Evolutionary conservation across 2,113 vertebrate species (phyloP).

Genomic region (Entomyzon cyanotis): DNA sequence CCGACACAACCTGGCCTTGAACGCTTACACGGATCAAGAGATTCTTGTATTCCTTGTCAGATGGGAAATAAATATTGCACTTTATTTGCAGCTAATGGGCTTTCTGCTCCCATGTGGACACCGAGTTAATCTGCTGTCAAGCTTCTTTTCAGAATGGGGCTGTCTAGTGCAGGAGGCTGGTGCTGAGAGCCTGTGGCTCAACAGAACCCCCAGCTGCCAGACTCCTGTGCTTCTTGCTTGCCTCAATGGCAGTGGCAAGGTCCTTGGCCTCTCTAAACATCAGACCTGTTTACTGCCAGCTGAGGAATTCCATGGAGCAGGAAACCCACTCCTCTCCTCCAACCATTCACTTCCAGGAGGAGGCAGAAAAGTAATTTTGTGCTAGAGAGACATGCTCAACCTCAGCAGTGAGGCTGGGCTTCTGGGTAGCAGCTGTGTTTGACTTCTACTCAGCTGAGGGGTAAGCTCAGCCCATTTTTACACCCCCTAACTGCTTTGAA

Average conservation of each 20-base stretch:
- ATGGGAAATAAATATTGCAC: background rate
- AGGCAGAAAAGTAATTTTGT: background rate
- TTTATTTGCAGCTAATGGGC: background rate
- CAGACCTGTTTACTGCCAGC: background rate
- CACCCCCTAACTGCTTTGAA: accelerated
- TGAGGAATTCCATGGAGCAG: accelerated
- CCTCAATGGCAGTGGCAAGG: background rate
- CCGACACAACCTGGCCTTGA: background rate
- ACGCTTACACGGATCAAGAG: background rate
- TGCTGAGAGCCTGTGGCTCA: background rate
- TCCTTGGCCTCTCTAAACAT: background rate
- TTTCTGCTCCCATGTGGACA: background rate
- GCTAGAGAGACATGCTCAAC: background rate
- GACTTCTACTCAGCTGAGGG: background rate
- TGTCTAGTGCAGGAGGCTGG: background rate
- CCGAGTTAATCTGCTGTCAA: background rate
- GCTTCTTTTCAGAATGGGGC: background rate
- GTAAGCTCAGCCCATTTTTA: background rate
- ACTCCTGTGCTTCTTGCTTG: background rate
- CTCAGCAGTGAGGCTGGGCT: background rate
- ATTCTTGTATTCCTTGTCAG: background rate
- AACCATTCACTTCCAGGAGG: background rate
- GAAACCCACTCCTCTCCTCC: background rate
- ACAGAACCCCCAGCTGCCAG: background rate
- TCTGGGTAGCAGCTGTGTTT: background rate